Evolutionary conservation across 2,888 invertebrate species (phyloP).

Genomic region (Hemistola chrysoprasaria): DNA sequence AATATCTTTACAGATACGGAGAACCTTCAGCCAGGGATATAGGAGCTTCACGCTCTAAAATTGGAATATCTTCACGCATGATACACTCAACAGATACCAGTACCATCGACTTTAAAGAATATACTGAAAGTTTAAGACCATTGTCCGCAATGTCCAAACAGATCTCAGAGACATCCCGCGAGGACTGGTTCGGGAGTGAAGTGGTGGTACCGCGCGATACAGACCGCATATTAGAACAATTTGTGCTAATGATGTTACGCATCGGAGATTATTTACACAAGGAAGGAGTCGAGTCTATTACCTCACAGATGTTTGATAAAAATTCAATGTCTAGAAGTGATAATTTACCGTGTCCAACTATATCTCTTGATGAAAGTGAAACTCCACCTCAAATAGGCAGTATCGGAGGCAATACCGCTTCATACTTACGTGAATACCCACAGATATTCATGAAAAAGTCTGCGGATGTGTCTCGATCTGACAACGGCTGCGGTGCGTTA

Average conservation of each 20-base stretch:
- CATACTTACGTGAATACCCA: conserved; percentile 66
- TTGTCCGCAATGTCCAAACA: conserved; percentile 39
- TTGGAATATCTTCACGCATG: conserved; percentile 30
- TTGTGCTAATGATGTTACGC: conserved; percentile 64
- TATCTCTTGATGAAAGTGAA: conserved; percentile 48
- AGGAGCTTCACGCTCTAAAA: conserved; percentile 10
- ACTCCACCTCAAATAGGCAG: conserved; percentile 55
- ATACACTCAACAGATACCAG: conserved; percentile 34
- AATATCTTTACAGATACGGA: conserved; percentile 48
- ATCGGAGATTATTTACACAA: conserved; percentile 54
- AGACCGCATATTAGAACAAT: conserved; percentile 71
- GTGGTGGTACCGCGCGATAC: conserved; percentile 58
- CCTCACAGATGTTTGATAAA: conserved; percentile 32
- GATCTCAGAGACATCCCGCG: conserved; percentile 50
- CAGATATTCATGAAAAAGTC: conserved; percentile 67
- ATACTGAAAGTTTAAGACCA: conserved; percentile 34
- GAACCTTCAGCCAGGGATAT: conserved; percentile 31
- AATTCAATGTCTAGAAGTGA: conserved; percentile 7
- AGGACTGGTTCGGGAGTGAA: conserved; percentile 65
- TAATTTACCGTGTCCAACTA: conserved; percentile 34
- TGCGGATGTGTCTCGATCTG: conserved; percentile 36
- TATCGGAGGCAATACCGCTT: conserved; percentile 51
- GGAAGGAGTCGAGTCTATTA: conserved; percentile 37
- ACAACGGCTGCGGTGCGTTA: conserved; percentile 18
- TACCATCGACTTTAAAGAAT: conserved; percentile 33